These are phyloP conservation scores for Puma concolor DNA, from an alignment of 2,113 vertebrate genomes.

Conservation along the genomic window DNA sequence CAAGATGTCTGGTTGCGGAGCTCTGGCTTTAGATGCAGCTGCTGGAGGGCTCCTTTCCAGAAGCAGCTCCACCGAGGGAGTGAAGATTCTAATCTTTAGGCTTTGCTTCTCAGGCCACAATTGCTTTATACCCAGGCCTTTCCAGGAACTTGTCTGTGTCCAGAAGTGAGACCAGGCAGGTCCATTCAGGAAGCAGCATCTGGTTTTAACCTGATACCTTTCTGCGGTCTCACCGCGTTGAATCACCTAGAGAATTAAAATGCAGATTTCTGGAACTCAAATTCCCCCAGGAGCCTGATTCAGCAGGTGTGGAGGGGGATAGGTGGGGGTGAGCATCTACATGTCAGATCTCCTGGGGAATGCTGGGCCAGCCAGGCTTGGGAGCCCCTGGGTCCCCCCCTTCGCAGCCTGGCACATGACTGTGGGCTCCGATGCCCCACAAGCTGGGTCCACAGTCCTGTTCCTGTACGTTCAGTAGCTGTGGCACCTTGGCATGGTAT, in stretches of 20 bases:
- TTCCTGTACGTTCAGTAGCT: neutral
- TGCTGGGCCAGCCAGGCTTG: neutral
- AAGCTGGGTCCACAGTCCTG: neutral
- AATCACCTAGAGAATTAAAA: neutral
- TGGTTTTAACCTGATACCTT: neutral
- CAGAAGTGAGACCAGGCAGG: neutral
- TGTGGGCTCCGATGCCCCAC: neutral
- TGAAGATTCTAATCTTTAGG: neutral
- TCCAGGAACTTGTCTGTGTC: neutral
- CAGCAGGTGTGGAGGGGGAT: neutral
- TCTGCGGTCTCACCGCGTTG: neutral
- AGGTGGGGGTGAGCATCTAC: too few relatives aligned
- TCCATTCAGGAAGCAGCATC: neutral
- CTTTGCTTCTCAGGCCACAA: neutral
- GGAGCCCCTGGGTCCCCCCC: neutral
- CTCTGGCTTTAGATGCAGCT: neutral
- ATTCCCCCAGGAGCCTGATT: neutral
- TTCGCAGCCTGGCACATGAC: neutral
- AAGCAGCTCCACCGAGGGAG: neutral
- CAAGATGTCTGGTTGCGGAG: neutral
- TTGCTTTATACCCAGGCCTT: neutral
- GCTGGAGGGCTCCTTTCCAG: neutral
- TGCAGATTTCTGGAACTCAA: neutral
- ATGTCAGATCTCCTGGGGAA: neutral
- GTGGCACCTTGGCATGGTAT: neutral